Evolutionary conservation across 2,888 invertebrate species (phyloP).

Genomic region (Hanleya hanleyi): DNA sequence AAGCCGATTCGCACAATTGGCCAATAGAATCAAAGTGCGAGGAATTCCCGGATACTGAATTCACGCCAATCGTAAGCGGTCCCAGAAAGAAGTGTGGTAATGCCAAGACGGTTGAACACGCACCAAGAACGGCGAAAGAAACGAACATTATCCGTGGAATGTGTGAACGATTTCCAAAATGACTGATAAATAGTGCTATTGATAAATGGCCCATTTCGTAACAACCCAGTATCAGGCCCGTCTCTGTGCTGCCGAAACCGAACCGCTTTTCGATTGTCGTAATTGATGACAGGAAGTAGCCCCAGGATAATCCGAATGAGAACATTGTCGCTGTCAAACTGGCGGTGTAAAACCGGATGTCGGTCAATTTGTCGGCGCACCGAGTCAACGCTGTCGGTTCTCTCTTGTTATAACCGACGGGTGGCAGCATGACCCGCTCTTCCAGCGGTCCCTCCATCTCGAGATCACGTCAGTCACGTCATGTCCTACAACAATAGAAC

Average conservation of each 20-base stretch:
- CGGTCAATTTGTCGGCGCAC: not conserved
- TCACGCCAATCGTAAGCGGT: not conserved
- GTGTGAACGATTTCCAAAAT: not conserved
- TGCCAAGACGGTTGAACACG: not conserved
- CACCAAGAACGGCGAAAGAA: not conserved
- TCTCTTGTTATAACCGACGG: not conserved
- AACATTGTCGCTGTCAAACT: not conserved
- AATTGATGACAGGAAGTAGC: not conserved
- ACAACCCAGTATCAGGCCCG: not conserved
- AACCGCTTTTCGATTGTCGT: not conserved
- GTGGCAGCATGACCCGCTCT: not conserved
- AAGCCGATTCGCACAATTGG: not conserved
- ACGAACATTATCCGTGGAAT: not conserved
- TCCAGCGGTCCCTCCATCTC: not conserved
- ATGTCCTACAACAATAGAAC: no score
- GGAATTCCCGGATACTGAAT: not conserved
- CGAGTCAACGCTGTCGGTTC: not conserved
- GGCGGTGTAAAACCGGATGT: conserved; percentile 6
- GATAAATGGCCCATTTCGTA: not conserved
- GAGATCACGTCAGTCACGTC: no score
- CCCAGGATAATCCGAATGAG: not conserved
- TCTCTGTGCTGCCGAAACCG: not conserved
- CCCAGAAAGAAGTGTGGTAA: not conserved
- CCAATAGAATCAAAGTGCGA: not conserved
- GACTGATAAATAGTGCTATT: not conserved